Conservation (phyloP, 2,113 vertebrate species). For the Sinosuthora webbiana region DNA sequence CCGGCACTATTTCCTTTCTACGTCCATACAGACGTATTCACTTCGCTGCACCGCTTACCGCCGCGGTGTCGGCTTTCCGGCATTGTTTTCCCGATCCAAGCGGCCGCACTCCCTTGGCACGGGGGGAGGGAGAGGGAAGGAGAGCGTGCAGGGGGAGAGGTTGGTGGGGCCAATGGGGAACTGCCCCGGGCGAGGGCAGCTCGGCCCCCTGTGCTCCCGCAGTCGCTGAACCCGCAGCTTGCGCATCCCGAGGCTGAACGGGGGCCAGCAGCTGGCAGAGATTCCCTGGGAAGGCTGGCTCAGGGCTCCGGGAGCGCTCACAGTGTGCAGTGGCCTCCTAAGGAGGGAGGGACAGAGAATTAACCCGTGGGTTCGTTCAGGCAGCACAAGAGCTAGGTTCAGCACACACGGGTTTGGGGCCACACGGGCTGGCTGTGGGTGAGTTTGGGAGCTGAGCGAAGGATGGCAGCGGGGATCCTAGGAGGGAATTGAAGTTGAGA, state of each 20-base stretch:
- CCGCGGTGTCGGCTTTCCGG: not conserved
- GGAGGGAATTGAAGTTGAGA: not conserved
- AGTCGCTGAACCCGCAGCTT: not conserved
- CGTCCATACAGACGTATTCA: not conserved
- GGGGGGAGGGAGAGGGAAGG: not conserved
- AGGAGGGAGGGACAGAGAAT: not conserved
- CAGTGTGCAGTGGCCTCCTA: accelerated
- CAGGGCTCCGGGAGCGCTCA: accelerated
- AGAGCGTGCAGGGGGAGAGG: constrained; percentile 19
- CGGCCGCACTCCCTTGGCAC: not conserved
- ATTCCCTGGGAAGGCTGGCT: not conserved
- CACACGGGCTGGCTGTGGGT: accelerated
- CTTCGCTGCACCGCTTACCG: not conserved
- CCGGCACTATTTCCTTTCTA: not conserved
- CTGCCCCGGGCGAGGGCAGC: not conserved
- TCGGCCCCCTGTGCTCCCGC: not conserved
- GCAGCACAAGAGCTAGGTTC: not conserved
- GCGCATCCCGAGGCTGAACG: not conserved
- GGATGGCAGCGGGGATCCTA: not conserved
- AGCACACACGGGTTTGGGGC: not conserved
- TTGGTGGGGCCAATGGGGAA: not conserved
- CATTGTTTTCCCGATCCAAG: not conserved
- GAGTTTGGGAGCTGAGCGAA: not conserved
- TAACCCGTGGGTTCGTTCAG: no score
- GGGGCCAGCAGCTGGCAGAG: not conserved